Conservation (phyloP, 2,888 invertebrate genomes). For the Zaprionus obscuricornis region DNA sequence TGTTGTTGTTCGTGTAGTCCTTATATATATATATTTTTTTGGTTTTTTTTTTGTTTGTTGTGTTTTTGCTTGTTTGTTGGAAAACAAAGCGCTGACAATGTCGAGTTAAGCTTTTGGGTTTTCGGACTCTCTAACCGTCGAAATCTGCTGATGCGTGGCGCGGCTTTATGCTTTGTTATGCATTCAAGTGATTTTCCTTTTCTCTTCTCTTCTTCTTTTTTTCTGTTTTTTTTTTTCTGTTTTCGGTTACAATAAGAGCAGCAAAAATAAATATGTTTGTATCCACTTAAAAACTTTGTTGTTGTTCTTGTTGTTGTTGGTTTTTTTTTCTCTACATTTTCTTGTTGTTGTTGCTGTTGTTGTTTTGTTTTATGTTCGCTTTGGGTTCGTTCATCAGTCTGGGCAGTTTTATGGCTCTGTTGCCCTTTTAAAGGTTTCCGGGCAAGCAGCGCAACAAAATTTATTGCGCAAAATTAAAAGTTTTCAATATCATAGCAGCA, state of each 20-base stretch:
- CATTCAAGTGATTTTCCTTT: conserved; percentile 50
- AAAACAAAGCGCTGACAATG: conserved; percentile 23
- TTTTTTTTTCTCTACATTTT: conserved; percentile 26
- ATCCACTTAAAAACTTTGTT: conserved; percentile 24
- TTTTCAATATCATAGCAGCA: conserved; percentile 5
- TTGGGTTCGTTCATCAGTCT: neutral
- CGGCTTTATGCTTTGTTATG: conserved; percentile 56
- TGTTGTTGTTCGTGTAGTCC: too few species aligned
- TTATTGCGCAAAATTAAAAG: conserved; percentile 9
- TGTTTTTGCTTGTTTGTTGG: neutral
- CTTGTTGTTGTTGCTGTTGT: conserved; percentile 2
- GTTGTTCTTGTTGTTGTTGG: conserved; percentile 1
- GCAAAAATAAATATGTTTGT: conserved; percentile 16
- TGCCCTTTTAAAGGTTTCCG: conserved; percentile 3
- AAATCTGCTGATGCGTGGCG: conserved; percentile 41
- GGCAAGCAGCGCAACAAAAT: conserved; percentile 15
- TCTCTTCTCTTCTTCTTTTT: too few species aligned
- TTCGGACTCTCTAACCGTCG: too few species aligned
- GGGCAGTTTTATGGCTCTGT: conserved; percentile 24
- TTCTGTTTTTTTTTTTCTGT: conserved; percentile 22
- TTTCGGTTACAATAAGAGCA: conserved; percentile 1
- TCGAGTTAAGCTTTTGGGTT: conserved; percentile 23
- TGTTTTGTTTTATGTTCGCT: conserved; percentile 9
- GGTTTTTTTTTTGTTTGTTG: conserved; percentile 1
- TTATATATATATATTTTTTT: conserved; percentile 9